Evolutionary conservation across 2,888 invertebrate species (phyloP).

Genomic region (Heliconius hortense): DNA sequence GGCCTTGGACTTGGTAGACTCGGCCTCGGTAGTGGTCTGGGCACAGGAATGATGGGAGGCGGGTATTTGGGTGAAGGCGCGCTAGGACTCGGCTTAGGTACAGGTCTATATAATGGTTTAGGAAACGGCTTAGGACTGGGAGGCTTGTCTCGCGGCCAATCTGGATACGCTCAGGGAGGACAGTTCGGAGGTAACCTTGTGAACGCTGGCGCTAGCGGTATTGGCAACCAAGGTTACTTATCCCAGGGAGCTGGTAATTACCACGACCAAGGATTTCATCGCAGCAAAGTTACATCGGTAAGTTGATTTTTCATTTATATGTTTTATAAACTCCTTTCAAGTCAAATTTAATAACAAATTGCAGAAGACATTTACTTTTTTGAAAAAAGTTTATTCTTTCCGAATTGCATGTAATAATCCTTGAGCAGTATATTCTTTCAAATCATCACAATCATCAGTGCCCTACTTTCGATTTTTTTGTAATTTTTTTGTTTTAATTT

Average conservation of each 20-base stretch:
- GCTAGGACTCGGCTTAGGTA: background rate
- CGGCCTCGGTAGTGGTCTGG: conserved; percentile 1
- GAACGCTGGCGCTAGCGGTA: conserved; percentile 36
- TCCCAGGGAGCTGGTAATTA: conserved; percentile 34
- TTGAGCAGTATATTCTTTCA: no score
- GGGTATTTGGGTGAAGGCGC: background rate
- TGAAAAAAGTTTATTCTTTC: no score
- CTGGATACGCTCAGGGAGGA: conserved; percentile 30
- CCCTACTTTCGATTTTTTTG: no score
- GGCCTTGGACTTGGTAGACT: conserved; percentile 12
- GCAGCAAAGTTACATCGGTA: conserved; percentile 42
- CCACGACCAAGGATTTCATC: conserved; percentile 41
- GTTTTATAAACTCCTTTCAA: background rate
- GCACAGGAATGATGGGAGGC: background rate
- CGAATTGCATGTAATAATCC: background rate
- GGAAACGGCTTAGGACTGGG: conserved; percentile 19
- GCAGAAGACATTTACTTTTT: no score
- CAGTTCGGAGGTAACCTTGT: conserved; percentile 27
- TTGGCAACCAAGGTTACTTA: conserved; percentile 36
- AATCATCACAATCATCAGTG: no score
- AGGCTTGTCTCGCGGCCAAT: conserved; percentile 22
- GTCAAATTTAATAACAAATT: background rate
- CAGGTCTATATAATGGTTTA: background rate
- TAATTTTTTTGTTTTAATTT: background rate
- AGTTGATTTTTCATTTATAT: conserved; percentile 21